Base-by-base conservation (phyloP, 64 coral and sea anemone genomes). In the Exaiptasia diaphana region DNA sequence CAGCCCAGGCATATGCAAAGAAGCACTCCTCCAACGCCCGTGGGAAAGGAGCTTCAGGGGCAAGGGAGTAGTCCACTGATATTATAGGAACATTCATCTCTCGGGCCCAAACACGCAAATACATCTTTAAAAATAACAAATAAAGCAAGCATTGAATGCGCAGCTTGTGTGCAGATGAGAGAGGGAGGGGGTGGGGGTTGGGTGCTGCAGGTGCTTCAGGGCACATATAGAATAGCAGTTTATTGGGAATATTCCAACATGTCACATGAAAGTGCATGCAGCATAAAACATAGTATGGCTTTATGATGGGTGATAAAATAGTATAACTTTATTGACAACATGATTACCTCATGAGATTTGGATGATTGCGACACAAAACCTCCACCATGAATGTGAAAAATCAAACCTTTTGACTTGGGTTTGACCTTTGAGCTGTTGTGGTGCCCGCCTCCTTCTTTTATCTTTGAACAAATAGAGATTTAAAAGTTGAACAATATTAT, bases 291-390 rank as follows among this genome's bases (percentile, higher is more conserved):
- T n/a, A n/a, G n/a, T n/a, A n/a, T n/a, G n/a, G n/a, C n/a, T n/a
- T n/a, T n/a, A n/a, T n/a, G n/a, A n/a, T n/a, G n/a, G n/a, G n/a
- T n/a, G n/a, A n/a, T n/a, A n/a, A n/a, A n/a, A n/a, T n/a, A n/a
- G n/a, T n/a, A n/a, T n/a, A n/a, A n/a, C n/a, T n/a, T n/a, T n/a
- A n/a, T n/a, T n/a, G n/a, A n/a, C 15, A 7, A 46, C 15, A 46
- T 8, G 15, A 46, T 40, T 88, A 92, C 94, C 84, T 97, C 94
- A 43, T 97, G 94, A 20, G 94, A 97, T 75, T 80, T 97, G 29
- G 94, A 97, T 15, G 94, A 92, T 22, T 97, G 94, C 0, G 94
- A 78, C 41, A 97, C 89, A 89, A 97, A 97, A 10, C 94, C 94
- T 50, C 94, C 94, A 41, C 94, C 94, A 89, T 92, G 94, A 0